Evolutionary conservation across 2,113 vertebrate species (phyloP).

Genomic region (Helogale parvula): DNA sequence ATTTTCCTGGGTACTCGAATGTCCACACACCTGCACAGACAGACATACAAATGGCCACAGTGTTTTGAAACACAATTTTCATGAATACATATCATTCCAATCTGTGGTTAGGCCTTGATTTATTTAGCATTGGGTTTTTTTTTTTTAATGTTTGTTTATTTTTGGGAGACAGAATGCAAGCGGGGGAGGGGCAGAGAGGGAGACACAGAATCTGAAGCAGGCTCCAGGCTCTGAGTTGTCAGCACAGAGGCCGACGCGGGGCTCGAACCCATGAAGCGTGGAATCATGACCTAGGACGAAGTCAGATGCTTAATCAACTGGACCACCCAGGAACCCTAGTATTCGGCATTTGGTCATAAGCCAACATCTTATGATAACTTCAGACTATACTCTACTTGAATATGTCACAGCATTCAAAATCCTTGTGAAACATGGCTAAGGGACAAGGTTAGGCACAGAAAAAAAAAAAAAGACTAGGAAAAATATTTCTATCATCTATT

Average conservation of each 20-base stretch:
- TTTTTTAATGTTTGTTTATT: too few relatives aligned
- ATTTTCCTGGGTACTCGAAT: neutral
- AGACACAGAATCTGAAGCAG: too few relatives aligned
- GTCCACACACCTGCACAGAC: neutral
- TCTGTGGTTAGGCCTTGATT: neutral
- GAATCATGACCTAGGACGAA: too few relatives aligned
- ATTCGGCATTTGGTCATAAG: neutral
- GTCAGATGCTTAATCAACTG: too few relatives aligned
- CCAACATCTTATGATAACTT: neutral
- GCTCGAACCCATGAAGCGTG: too few relatives aligned
- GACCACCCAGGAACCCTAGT: neutral
- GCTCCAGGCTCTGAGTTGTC: too few relatives aligned
- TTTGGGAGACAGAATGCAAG: too few relatives aligned
- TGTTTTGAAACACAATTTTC: conserved; percentile 26
- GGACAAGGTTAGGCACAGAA: neutral
- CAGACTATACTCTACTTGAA: neutral
- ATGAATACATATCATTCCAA: neutral
- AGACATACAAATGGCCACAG: neutral
- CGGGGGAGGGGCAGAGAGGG: too few relatives aligned
- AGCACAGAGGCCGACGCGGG: too few relatives aligned
- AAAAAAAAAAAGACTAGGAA: neutral
- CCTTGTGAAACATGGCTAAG: neutral
- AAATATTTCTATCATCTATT: neutral
- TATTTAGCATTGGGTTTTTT: neutral
- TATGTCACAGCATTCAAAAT: neutral